Base-by-base conservation (phyloP, 2,888 invertebrate genomes). In the Callinectes sapidus region DNA sequence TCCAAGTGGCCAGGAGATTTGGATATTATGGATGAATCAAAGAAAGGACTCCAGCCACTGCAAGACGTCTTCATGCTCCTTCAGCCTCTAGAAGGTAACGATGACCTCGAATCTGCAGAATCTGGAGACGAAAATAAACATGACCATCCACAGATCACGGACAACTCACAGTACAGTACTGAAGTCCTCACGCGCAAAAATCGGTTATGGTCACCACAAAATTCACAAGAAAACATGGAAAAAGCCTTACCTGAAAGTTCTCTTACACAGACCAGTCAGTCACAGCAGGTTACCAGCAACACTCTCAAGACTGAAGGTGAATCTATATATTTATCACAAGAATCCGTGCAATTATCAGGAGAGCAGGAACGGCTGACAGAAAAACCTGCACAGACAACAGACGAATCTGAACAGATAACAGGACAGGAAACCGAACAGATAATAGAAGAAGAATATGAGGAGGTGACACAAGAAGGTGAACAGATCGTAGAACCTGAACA, bases 21-120 rank as follows among this genome's bases (percentile, higher is more conserved):
- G 2, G 71, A 28, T 71, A 28, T 71, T 8, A 71, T 6, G 71
- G n/a, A n/a, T 28, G 71, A 71, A 71, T n/a, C 71, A 28, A 28
- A 71, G 8, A 71, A n/a, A 71, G 71, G 71, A 71, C 28, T 71
- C 28, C 71, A 71, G 3, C 66, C 89, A 89, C 39, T 61, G 89
- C 32, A 89, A 28, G 28, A 28, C 13, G 54, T 32, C 88, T 32
- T 18, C 16, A 55, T 55, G 35, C 88, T 28, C 14, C 55, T 55
- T 32, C 54, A 55, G 23, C 28, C 71, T 66, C 39, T 14, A 3
- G 55, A 89, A 66, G 28, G 13, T 32, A 89, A 18, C 10, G 23
- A 66, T 39, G 89, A 32, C 5, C 55, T 88, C 5, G n/a, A 54
- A 28, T 32, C 71, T 71, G 6, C n/a, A 71, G 71, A 71, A 71